Conservation (phyloP, 2,888 invertebrate species). For the Aromia moschata region DNA sequence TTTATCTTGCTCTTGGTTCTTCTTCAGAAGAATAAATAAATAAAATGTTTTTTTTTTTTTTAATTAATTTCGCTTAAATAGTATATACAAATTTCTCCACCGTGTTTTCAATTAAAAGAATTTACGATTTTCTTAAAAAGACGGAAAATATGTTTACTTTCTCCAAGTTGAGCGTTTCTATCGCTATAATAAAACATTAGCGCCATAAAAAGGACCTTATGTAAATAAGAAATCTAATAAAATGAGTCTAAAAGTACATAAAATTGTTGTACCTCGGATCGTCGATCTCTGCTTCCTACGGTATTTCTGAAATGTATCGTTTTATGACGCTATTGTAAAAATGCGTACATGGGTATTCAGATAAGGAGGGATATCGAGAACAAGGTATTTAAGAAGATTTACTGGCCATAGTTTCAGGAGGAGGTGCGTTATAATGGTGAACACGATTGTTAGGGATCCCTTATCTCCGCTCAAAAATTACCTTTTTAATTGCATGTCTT, state of each 20-base stretch:
- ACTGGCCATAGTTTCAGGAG: background rate
- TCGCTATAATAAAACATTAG: slow-evolving; percentile 15
- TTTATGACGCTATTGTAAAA: slow-evolving; percentile 22
- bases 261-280: slow-evolving; percentile 19
- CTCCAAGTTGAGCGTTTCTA: background rate
- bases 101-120: no score
- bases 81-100: no score
- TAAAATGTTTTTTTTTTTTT: background rate
- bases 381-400: slow-evolving; percentile 28
- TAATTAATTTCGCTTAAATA: background rate
- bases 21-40: background rate
- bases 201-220: slow-evolving; percentile 16
- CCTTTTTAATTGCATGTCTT: slow-evolving; percentile 3
- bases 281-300: slow-evolving; percentile 22
- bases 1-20: background rate
- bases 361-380: slow-evolving; percentile 25
- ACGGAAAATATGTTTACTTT: background rate
- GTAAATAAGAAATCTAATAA: slow-evolving; percentile 22
- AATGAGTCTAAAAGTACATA: slow-evolving; percentile 15
- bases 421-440: slow-evolving; percentile 8
- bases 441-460: slow-evolving; percentile 9
- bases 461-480: slow-evolving; percentile 14
- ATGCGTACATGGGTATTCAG: slow-evolving; percentile 17
- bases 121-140: no score
- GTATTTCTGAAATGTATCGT: slow-evolving; percentile 10